Evolutionary conservation across 2,888 invertebrate genomes (phyloP).

Genomic region (Smittia sp.): DNA sequence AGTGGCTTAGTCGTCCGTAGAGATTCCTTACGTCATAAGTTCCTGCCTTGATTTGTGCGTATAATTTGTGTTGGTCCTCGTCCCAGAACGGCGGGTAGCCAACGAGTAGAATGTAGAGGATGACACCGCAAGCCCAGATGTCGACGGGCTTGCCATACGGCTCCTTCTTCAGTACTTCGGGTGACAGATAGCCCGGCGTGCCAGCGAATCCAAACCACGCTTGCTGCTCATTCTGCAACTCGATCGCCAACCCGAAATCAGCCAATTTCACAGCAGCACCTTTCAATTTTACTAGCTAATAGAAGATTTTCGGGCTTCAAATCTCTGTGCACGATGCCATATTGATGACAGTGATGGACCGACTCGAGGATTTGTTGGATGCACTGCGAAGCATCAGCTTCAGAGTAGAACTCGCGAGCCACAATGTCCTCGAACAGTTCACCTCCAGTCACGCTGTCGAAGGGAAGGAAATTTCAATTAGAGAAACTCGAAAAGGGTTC

Average conservation of each 20-base stretch:
- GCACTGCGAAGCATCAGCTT: conserved; percentile 97
- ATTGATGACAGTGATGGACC: conserved; percentile 94
- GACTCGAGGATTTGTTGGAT: conserved; percentile 98
- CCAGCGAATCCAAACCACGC: conserved; percentile 98
- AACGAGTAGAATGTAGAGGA: conserved; percentile 92
- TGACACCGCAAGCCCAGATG: conserved; percentile 98
- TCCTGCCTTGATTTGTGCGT: conserved; percentile 83
- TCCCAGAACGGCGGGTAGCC: conserved; percentile 99
- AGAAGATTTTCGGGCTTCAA: conserved; percentile 96
- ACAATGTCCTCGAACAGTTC: conserved; percentile 95
- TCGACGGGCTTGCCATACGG: conserved; percentile 97
- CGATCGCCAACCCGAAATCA: conserved; percentile 95
- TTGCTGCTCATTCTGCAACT: conserved; percentile 92
- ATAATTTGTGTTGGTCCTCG: conserved; percentile 94
- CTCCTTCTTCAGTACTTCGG: conserved; percentile 95
- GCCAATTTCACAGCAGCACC: conserved; percentile 96
- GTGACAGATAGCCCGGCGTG: conserved; percentile 94
- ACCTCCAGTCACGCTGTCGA: conserved; percentile 82
- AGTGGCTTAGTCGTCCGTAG: too few species aligned
- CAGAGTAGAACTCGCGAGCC: conserved; percentile 96
- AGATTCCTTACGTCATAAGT: conserved; percentile 31
- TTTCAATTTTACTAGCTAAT: conserved; percentile 91
- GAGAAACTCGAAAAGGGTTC: neutral
- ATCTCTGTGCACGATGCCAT: conserved; percentile 88
- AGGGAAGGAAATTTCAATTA: neutral